These are phyloP conservation scores for Leptestheria dahalacensis DNA, from an alignment of 1,140 invertebrate genomes.

Conservation along the genomic window DNA sequence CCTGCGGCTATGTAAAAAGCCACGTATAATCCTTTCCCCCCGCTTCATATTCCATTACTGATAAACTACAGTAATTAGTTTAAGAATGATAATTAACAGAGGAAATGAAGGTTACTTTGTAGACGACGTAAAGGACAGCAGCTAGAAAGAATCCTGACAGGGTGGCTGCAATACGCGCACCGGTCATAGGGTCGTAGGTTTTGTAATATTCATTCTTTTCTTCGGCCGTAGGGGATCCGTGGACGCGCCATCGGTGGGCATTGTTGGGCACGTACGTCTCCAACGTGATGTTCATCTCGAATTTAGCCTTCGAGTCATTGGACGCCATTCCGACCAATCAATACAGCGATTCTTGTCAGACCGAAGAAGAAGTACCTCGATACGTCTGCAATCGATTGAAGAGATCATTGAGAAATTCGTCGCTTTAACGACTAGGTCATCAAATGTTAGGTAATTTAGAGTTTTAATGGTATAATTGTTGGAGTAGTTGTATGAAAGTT, in stretches of 20 bases:
- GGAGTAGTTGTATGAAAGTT: no score
- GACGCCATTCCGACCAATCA: no score
- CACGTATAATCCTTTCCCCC: no score
- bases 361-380: no score
- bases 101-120: conserved; percentile 40
- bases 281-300: conserved; percentile 4
- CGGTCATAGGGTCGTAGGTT: conserved; percentile 81
- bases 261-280: neutral
- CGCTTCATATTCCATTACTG: no score
- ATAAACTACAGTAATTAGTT: neutral
- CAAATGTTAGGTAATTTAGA: no score
- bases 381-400: no score
- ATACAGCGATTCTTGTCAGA: no score
- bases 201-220: conserved; percentile 37
- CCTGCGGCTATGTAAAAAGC: no score
- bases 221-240: neutral
- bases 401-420: no score
- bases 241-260: neutral
- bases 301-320: neutral
- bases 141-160: conserved; percentile 72
- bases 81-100: neutral
- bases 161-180: conserved; percentile 67
- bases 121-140: conserved; percentile 71
- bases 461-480: no score
- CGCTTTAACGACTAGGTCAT: no score